phyloP scores from a whole-genome alignment of 2,888 invertebrate genomes.

The Sipunculus nudus region DNA sequence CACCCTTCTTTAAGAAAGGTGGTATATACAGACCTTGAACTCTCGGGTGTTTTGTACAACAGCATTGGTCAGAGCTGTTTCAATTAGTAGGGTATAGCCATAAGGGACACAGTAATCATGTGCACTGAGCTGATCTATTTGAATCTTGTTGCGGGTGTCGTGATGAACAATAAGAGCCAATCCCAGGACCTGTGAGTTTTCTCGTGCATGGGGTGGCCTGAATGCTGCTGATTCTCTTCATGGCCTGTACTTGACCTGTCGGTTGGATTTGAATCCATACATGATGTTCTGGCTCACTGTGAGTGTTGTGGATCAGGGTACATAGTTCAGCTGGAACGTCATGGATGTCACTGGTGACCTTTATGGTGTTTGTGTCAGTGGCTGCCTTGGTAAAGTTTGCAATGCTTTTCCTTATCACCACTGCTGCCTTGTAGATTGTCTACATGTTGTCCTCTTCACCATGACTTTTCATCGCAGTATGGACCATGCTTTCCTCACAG shows the following conservation, averaged over 20 bases:
- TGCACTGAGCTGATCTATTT: conserved; percentile 11
- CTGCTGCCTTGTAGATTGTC: conserved; percentile 17
- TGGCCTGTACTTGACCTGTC: conserved; percentile 11
- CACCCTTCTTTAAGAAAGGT: conserved; percentile 27
- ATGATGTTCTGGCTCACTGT: conserved; percentile 7
- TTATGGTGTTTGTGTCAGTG: neutral
- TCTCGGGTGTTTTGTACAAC: conserved; percentile 20
- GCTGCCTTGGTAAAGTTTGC: no score
- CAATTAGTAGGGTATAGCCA: conserved; percentile 9
- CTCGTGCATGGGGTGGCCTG: conserved; percentile 18
- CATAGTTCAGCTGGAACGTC: conserved; percentile 20
- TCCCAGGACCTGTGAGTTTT: conserved; percentile 23
- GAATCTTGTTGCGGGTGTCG: conserved; percentile 21
- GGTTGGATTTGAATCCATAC: conserved; percentile 2
- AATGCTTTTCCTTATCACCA: conserved; percentile 14
- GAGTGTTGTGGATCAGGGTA: conserved; percentile 8
- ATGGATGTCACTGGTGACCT: conserved; percentile 6
- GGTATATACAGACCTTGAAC: conserved; percentile 18
- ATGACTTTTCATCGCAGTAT: conserved; percentile 6
- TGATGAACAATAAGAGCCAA: conserved; percentile 21
- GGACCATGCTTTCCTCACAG: conserved; percentile 14
- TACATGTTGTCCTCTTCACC: conserved; percentile 6
- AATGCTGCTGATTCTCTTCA: neutral
- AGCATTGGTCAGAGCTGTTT: conserved; percentile 24
- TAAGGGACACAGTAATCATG: conserved; percentile 9